Evolutionary conservation across 2,888 invertebrate genomes (phyloP).

Genomic region (Anthrax anthrax): DNA sequence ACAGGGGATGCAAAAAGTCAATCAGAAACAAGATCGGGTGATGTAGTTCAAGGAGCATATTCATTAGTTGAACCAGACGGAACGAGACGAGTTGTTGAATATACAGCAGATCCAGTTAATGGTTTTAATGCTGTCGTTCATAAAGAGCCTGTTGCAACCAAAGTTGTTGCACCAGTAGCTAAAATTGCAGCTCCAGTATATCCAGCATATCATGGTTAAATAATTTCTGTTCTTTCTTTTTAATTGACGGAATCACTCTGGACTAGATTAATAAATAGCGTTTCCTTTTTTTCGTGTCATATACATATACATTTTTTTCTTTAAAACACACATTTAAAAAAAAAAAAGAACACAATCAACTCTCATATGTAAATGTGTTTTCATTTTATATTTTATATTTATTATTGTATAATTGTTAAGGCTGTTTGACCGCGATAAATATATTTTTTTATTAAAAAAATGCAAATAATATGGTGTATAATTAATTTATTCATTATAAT

Average conservation of each 20-base stretch:
- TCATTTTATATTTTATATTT: constrained; percentile 7
- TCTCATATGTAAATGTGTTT: neutral
- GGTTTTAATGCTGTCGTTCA: constrained; percentile 45
- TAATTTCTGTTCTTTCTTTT: too few relatives aligned
- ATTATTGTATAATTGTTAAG: constrained; percentile 22
- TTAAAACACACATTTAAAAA: neutral
- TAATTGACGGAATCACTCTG: neutral
- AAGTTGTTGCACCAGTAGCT: constrained; percentile 27
- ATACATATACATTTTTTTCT: neutral
- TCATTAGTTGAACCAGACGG: constrained; percentile 42
- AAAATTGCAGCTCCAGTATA: constrained; percentile 21
- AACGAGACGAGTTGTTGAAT: constrained; percentile 40
- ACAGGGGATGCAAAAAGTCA: constrained; percentile 43
- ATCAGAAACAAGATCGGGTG: constrained; percentile 39
- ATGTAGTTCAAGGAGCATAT: constrained; percentile 41
- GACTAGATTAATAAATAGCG: neutral
- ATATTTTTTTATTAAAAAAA: constrained; percentile 12
- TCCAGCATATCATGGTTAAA: neutral
- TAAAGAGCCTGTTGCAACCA: constrained; percentile 35
- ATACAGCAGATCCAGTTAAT: constrained; percentile 42
- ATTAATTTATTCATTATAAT: too few relatives aligned
- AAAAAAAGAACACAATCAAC: neutral
- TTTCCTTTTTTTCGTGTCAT: constrained; percentile 4
- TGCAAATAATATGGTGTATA: too few relatives aligned
- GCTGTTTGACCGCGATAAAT: constrained; percentile 35